Evolutionary conservation across 2,113 vertebrate species (phyloP).

Genomic region (Cephalopterus ornatus): DNA sequence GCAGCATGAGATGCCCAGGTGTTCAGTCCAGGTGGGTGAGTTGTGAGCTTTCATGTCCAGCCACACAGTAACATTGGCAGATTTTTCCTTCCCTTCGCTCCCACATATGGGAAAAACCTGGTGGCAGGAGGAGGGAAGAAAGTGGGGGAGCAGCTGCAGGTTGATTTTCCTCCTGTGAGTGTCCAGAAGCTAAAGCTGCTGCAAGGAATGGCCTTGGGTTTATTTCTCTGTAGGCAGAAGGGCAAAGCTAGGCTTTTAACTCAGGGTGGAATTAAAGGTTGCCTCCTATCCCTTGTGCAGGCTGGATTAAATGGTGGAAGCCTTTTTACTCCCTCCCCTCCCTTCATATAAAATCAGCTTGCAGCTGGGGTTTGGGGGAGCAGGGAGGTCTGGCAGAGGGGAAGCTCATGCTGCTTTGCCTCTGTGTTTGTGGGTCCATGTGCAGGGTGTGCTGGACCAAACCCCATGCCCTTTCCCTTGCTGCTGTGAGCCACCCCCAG

Average conservation of each 20-base stretch:
- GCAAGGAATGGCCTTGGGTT: not conserved
- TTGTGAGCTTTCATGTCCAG: not conserved
- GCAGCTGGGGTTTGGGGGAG: not conserved
- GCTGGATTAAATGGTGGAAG: not conserved
- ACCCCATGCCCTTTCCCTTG: not conserved
- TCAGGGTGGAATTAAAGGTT: rapidly evolving
- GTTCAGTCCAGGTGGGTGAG: not conserved
- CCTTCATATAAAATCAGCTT: not conserved
- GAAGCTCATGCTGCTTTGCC: rapidly evolving
- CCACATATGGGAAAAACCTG: rapidly evolving
- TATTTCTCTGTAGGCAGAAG: not conserved
- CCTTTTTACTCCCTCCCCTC: not conserved
- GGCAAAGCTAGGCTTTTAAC: not conserved
- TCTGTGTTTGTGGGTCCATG: not conserved
- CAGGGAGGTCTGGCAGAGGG: not conserved
- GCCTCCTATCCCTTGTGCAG: not conserved
- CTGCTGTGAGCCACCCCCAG: not conserved
- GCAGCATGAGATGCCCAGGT: not conserved
- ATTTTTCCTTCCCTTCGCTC: not conserved
- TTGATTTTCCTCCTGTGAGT: not conserved
- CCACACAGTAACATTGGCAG: rapidly evolving
- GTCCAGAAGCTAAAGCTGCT: not conserved
- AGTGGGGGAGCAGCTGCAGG: not conserved
- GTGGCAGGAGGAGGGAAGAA: not conserved
- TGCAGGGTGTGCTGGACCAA: not conserved